These are phyloP conservation scores for Mustela nigripes DNA, from an alignment of 2,113 vertebrate genomes.

Conservation along the genomic window DNA sequence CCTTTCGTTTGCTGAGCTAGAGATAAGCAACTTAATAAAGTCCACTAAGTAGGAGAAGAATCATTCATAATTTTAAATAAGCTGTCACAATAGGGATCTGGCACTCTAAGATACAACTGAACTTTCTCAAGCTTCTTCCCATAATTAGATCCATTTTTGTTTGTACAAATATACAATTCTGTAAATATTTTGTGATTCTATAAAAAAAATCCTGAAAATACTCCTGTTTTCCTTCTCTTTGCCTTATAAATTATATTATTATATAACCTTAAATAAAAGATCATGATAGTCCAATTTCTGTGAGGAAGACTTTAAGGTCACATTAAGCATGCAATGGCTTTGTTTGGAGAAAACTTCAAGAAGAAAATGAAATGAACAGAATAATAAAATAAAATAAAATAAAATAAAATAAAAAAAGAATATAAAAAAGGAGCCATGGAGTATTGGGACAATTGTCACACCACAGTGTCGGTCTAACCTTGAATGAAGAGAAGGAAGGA, in stretches of 20 bases:
- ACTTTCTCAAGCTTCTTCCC: neutral
- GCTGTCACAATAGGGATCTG: neutral
- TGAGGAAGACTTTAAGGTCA: neutral
- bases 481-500: neutral
- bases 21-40: constrained; percentile 76
- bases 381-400: neutral
- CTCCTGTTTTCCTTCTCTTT: neutral
- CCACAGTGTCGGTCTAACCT: neutral
- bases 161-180: neutral
- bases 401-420: neutral
- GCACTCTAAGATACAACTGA: neutral
- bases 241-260: neutral
- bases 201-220: neutral
- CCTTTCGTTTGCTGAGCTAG: constrained; percentile 4
- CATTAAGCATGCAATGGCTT: neutral
- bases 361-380: neutral
- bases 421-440: neutral
- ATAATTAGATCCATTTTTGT: neutral
- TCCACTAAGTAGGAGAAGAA: constrained; percentile 70
- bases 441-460: too few relatives aligned
- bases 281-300: neutral
- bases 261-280: neutral
- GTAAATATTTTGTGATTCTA: neutral
- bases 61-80: neutral
- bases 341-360: neutral